These are phyloP conservation scores for Lasioglossum pauxillum DNA, from an alignment of 2,888 invertebrate genomes.

Conservation along the genomic window DNA sequence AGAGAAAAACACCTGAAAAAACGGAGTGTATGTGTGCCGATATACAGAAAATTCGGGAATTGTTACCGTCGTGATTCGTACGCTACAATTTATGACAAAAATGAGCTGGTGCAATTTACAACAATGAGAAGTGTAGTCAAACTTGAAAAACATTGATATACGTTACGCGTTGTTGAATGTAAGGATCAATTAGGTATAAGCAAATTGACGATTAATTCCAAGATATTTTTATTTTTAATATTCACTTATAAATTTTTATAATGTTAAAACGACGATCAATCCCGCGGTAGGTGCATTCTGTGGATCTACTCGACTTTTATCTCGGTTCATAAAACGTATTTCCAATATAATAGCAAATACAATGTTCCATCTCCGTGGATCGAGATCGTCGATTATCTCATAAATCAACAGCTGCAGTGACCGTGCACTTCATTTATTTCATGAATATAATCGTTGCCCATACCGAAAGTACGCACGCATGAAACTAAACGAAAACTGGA, in stretches of 20 bases:
- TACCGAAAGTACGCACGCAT: neutral
- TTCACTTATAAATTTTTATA: neutral
- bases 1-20: neutral
- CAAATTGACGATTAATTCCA: neutral
- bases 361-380: neutral
- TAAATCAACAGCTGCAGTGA: neutral
- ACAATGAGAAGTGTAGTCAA: neutral
- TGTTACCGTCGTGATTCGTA: neutral
- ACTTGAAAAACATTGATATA: neutral
- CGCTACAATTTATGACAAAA: neutral
- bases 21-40: neutral
- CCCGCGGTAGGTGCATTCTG: neutral
- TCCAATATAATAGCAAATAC: neutral
- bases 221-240: neutral
- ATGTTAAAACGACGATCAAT: neutral
- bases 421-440: neutral
- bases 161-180: no score
- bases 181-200: neutral
- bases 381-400: neutral
- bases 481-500: conserved; percentile 4
- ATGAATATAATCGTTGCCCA: neutral
- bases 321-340: neutral
- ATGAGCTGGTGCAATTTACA: neutral
- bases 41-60: neutral
- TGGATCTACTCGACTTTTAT: neutral